Base-by-base conservation (phyloP, 2,888 invertebrate genomes). In the Rhorus exstirpatorius region DNA sequence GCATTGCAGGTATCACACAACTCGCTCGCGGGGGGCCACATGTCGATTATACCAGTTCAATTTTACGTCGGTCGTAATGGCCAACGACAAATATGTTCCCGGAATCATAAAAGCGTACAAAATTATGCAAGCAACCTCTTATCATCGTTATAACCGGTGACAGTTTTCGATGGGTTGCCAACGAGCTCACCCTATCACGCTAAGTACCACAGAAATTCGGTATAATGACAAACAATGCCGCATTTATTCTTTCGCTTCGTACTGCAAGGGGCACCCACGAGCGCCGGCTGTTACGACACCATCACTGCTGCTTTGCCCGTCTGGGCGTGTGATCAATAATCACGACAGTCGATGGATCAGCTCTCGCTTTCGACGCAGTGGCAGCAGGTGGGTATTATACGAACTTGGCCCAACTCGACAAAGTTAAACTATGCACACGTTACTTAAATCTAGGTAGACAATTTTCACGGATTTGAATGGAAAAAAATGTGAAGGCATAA, bases 271-370 rank as follows among this genome's bases (percentile, higher is more conserved):
- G 41, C 17, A 41, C 8, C 26, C 19, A 46, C 14, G 14, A 46
- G 67, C 44, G 60, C 71, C 80, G 67, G 71, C 76, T 83, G 71
- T 8, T 44, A 60, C 31, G 41, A 55, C 76, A 55, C 6, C 60
- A 41, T 55, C 67, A 21, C 68, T 60, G 55, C 14, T 51, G 46
- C 60, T 41, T 41, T 44, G 41, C 70, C 53, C 53, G 26, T 72
- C 58, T 4, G 24, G 41, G 55, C 53, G 17, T 41, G 63, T 55
- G 72, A 84, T 84, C 83, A 83, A 81, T 84, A 84, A 81, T 83
- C 65, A 79, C 77, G 83, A 81, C 81, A 79, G 79, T 76, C 76
- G 79, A 84, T 79, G 81, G 81, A 83, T 84, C 83, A 84, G 38
- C 53, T 41, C 53, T 55, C 19, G n/a, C 49, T 38, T n/a, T 46